phyloP scores from a whole-genome alignment of 2,113 vertebrate genomes.

The Stercorarius parasiticus region DNA sequence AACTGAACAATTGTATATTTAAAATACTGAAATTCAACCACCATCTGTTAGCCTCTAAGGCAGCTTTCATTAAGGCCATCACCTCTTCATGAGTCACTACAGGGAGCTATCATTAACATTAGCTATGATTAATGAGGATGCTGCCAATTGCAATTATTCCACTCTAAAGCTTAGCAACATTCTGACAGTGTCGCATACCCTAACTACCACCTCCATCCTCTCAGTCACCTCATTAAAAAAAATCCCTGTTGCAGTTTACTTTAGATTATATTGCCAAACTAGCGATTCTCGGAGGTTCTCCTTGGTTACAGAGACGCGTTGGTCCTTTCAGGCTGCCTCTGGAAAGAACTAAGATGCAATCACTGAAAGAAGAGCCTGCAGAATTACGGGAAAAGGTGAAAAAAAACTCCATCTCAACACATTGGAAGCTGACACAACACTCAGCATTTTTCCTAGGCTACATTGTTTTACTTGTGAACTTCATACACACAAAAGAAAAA shows the following conservation, averaged over 20 bases:
- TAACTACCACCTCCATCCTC: constrained; percentile 33
- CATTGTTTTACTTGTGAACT: background rate
- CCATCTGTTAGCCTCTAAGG: constrained; percentile 68
- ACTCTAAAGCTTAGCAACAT: constrained; percentile 58
- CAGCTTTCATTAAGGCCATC: constrained; percentile 65
- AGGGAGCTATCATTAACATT: constrained; percentile 71
- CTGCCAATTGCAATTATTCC: constrained; percentile 65
- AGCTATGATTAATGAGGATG: constrained; percentile 71
- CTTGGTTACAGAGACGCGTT: background rate
- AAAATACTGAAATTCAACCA: constrained; percentile 39
- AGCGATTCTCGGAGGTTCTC: background rate
- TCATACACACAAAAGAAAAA: background rate
- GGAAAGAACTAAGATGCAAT: background rate
- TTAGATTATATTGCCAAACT: background rate
- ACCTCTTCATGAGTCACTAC: constrained; percentile 66
- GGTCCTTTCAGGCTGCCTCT: background rate
- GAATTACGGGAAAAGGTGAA: background rate
- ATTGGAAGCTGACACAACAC: background rate
- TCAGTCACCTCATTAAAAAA: constrained; percentile 50
- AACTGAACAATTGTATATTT: constrained; percentile 29
- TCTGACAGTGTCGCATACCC: constrained; percentile 43
- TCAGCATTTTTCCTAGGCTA: background rate
- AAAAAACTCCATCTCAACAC: background rate
- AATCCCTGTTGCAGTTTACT: constrained; percentile 16
- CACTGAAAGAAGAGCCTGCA: background rate